Evolutionary conservation across 2,113 vertebrate genomes (phyloP), one percentile per base, ranked within the genome.

Genomic region (Macquaria ambigua): DNA sequence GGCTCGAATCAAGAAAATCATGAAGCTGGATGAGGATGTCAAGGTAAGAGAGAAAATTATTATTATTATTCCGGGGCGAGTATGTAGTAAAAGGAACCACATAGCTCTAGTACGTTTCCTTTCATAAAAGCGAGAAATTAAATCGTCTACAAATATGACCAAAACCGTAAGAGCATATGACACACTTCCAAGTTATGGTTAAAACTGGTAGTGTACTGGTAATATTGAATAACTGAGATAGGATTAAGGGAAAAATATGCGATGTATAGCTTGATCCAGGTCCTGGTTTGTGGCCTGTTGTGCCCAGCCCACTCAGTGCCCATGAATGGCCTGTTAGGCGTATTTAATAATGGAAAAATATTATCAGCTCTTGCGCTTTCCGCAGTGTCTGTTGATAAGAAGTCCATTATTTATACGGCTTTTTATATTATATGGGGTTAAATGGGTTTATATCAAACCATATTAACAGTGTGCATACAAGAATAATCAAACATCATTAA

Each of bases 1-100:
- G 77, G 98, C 98, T 90, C 98, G 98, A 69, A 99, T 99, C 93
- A 99, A 99, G 96, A 99, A 99, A 94, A 99, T 99, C 90, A 99
- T 99, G 98, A 99, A 99, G 87, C 92, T 99, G 90, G 98, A 99
- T 96, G 98, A 99, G 91, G 98, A 99, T 87, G 98, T 99, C 85
- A 99, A 99, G 97, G 98, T 99, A 95, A 86, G 81, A 85, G 46
- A 56, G 1, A 52, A 43, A 61, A 31, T 31, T 14, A 46, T 34
- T 77, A 46, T 34, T 77, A 20, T n/a, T 34, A 59, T 61, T 11
- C 2, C 11, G 5, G 4, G 21, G 3, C 6, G 15, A 20, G 4
- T 55, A 34, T 41, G 14, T 61, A 12, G 7, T 70, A 3, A 64
- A 62, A 70, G 1, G 23, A 76, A 12, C 16, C 20, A 14, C 56